A percentile compares a stretch with the other conserved stretches of the same genome.
These are phyloP conservation scores for Phortica magna DNA, from an alignment of 2,888 invertebrate genomes.

Conservation along the genomic window DNA sequence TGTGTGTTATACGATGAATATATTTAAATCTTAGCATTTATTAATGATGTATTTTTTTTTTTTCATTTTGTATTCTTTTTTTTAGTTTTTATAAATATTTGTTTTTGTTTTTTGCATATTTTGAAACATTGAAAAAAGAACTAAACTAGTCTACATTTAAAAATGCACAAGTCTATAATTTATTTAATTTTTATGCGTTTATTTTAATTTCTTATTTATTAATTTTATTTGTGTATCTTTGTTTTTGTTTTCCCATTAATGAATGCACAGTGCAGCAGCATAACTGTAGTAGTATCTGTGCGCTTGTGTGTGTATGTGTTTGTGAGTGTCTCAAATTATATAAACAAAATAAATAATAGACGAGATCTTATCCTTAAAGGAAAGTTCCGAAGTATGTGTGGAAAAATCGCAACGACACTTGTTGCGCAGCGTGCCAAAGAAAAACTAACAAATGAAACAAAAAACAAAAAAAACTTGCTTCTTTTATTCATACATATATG, in stretches of 20 bases:
- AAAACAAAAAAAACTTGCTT: background rate
- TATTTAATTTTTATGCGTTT: constrained; percentile 41
- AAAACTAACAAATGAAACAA: background rate
- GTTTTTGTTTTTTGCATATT: constrained; percentile 17
- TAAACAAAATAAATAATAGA: constrained; percentile 52
- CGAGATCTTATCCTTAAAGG: constrained; percentile 73
- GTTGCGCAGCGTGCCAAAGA: background rate
- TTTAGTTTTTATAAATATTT: constrained; percentile 29
- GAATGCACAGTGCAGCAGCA: constrained; percentile 34
- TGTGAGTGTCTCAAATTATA: constrained; percentile 40
- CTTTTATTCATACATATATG: background rate
- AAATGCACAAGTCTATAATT: constrained; percentile 72
- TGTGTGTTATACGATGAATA: background rate
- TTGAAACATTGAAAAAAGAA: constrained; percentile 8
- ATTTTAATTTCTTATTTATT: constrained; percentile 43
- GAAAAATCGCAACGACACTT: background rate
- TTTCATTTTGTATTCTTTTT: constrained; percentile 38
- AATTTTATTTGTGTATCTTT: constrained; percentile 40
- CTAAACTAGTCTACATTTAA: constrained; percentile 61
- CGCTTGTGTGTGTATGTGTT: background rate
- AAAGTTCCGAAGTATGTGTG: constrained; percentile 62
- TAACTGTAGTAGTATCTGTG: constrained; percentile 19
- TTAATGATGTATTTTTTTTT: constrained; percentile 26
- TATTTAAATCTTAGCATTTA: background rate
- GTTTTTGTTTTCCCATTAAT: constrained; percentile 37